Conservation (phyloP, 2,797 vertebrate genomes). For the Falco berigora region DNA sequence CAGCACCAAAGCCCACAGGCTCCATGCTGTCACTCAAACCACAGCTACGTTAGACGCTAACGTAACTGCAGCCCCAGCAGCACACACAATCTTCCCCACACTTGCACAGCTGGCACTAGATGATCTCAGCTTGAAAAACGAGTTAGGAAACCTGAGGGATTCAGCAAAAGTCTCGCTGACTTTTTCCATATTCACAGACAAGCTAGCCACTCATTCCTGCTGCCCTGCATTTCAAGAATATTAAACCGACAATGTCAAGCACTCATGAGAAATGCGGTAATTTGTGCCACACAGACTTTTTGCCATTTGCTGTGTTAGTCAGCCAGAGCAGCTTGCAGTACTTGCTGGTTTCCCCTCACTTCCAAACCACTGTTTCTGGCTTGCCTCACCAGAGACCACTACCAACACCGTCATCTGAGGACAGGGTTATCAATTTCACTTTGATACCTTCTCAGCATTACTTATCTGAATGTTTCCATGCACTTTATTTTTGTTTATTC, state of each 20-base stretch:
- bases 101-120: background rate
- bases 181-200: background rate
- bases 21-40: background rate
- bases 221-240: background rate
- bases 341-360: background rate
- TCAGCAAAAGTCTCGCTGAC: background rate
- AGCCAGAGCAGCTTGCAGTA: background rate
- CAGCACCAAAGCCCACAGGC: background rate
- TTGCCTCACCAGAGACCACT: background rate
- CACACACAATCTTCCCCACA: background rate
- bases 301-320: background rate
- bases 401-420: background rate
- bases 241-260: background rate
- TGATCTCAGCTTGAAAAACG: background rate
- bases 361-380: background rate
- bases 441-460: background rate
- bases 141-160: background rate
- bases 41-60: background rate
- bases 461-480: background rate
- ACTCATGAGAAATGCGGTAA: background rate
- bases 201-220: background rate
- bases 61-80: background rate
- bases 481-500: background rate
- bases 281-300: background rate
- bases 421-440: background rate